Evolutionary conservation across 2,888 invertebrate species (phyloP).

Genomic region (Hydroisotoma schaefferi): DNA sequence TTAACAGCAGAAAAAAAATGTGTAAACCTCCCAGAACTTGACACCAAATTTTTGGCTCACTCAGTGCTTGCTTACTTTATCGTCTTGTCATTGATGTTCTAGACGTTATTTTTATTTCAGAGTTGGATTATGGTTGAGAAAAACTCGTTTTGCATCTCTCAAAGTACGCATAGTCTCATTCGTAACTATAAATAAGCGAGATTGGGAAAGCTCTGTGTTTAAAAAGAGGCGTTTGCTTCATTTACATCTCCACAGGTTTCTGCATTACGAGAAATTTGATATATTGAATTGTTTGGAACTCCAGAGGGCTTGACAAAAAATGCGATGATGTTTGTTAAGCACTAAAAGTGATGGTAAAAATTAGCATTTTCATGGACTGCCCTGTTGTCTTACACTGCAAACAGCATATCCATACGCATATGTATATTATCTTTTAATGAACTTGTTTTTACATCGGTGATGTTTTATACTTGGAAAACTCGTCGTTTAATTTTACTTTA

Average conservation of each 20-base stretch:
- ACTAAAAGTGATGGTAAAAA: too few species aligned
- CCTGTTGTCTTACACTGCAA: too few species aligned
- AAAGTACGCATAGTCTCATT: too few species aligned
- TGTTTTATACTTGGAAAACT: too few species aligned
- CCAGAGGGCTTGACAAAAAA: neutral
- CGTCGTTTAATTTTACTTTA: too few species aligned
- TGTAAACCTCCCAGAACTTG: slow-evolving; percentile 20
- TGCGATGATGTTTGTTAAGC: too few species aligned
- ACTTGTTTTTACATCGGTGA: too few species aligned
- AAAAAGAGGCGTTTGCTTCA: slow-evolving; percentile 2
- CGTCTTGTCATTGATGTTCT: neutral
- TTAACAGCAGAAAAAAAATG: slow-evolving; percentile 2
- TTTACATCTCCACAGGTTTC: slow-evolving; percentile 4
- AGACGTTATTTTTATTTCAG: neutral
- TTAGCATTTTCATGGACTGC: slow-evolving; percentile 2
- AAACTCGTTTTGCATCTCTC: slow-evolving; percentile 17
- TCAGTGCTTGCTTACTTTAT: too few species aligned
- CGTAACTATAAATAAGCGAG: slow-evolving; percentile 4
- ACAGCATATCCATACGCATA: too few species aligned
- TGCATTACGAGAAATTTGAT: slow-evolving; percentile 1
- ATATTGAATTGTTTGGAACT: slow-evolving; percentile 1
- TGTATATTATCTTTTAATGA: too few species aligned
- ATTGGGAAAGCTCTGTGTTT: neutral
- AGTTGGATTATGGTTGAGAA: neutral
- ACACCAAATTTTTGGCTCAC: slow-evolving; percentile 1